Percentiles rank a stretch among this genome's conserved stretches.
Conservation (phyloP, 1,140 invertebrate species). For the Ptiloglossa arizonensis region DNA sequence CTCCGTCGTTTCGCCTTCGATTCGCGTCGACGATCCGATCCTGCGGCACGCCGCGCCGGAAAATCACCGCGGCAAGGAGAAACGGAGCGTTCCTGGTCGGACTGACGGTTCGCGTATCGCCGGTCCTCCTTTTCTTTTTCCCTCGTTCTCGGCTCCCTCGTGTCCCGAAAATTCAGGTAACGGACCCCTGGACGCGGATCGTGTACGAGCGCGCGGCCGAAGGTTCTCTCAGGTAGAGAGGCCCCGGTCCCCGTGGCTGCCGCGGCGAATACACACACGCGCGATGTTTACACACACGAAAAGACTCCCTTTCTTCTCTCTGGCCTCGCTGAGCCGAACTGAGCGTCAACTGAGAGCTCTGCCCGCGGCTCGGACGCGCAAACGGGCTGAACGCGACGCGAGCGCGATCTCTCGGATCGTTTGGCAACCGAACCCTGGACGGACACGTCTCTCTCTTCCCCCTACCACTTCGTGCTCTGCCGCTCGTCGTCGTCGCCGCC, state of each 20-base stretch:
- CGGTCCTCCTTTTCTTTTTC: background rate
- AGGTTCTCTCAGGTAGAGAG: slow-evolving; percentile 20
- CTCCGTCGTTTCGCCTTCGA: too few species aligned
- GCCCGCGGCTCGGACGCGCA: slow-evolving; percentile 72
- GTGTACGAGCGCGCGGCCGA: background rate
- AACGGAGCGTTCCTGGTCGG: slow-evolving; percentile 36
- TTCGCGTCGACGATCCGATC: background rate
- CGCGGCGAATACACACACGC: slow-evolving; percentile 63
- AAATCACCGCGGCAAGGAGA: slow-evolving; percentile 5
- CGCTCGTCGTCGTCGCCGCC: slow-evolving; percentile 47
- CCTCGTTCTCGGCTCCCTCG: background rate
- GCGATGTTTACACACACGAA: slow-evolving; percentile 69
- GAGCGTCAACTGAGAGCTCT: slow-evolving; percentile 81
- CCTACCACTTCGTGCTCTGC: slow-evolving; percentile 57
- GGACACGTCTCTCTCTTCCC: slow-evolving; percentile 59
- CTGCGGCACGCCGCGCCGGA: background rate
- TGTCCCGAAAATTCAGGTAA: slow-evolving; percentile 54
- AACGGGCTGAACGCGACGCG: slow-evolving; percentile 70
- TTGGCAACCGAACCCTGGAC: slow-evolving; percentile 66
- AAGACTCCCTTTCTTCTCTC: slow-evolving; percentile 77
- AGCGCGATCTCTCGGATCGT: slow-evolving; percentile 79
- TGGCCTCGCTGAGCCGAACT: slow-evolving; percentile 81
- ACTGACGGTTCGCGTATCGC: background rate
- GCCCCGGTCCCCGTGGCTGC: slow-evolving; percentile 1
- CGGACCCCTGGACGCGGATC: background rate